Base-by-base conservation (phyloP, 2,113 vertebrate species). In the Cranoglanis bouderius region DNA sequence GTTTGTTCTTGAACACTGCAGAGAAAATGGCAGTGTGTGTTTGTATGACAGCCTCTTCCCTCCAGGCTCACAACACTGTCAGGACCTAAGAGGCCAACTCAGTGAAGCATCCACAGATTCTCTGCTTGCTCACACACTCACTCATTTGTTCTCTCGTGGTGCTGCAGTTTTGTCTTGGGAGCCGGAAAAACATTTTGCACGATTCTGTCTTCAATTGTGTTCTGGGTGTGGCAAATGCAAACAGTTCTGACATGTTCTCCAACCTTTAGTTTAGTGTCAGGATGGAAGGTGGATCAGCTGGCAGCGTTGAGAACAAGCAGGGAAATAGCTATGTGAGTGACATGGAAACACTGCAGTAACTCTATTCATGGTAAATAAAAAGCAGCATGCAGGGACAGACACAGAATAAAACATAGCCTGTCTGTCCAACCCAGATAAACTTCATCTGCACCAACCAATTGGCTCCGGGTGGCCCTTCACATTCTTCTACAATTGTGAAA, bases 391-490 rank as follows among this genome's bases (percentile, higher is more conserved):
- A 38, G 49, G 63, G 65, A 80, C 74, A 89, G 61, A 85, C 57
- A 43, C 81, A 67, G 75, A 89, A 89, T 63, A 89, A 89, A 87
- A 87, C 87, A 84, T 74, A 89, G 87, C 87, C 87, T 82, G 89
- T 87, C 88, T 88, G 81, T 75, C 46, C 35, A 85, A 90, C 89
- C 55, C 85, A 91, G 91, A 91, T 87, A 89, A 90, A 91, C 89
- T 87, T 83, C 82, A 77, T 87, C 82, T 53, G 85, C 82, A 87
- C 85, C 38, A 84, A 87, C 85, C 61, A 43, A 90, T 87, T 88
- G 85, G 89, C 89, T 89, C 81, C 77, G 85, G 89, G 55, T 88
- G 57, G 82, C 90, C 86, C 83, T 89, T 77, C 70, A 89, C 67
- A 84, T 83, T 84, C 81, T 72, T 51, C 61, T 78, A 87, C 89